Evolutionary conservation across 2,888 invertebrate genomes (phyloP), one percentile per base, ranked within the genome.

Genomic region (Agelastica alni): DNA sequence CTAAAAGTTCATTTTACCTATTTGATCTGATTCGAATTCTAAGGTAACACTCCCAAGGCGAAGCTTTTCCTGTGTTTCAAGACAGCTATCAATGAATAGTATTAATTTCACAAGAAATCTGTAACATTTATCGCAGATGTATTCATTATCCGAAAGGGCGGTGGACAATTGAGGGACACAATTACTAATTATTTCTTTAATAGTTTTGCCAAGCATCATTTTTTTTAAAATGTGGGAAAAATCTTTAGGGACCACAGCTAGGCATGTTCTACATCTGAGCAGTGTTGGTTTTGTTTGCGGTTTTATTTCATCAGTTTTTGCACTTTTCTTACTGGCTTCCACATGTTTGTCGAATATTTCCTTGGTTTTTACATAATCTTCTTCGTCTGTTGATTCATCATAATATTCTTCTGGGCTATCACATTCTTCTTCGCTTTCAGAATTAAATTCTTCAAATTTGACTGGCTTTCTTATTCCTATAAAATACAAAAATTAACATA

Each of bases 221-320:
- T 37, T 45, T 13, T 37, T 56, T 18, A 51, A 26, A 22, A 52
- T 14, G 4, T 37, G 30, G 18, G 41, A 45, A 2, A 16, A 22
- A 12, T 36, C 18, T 39, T 34, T 43, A 18, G 20, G 12, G 3
- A 31, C 26, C 14, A 41, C 18, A 18, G 13, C 10, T 10, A 59
- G 46, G 20, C 59, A 59, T 18, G 59, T 52, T 41, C 56, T 51
- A 17, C 59, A 59, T 42, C 32, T 53, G 20, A 52, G 26, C 3
- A 30, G 10, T 10, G 14, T 12, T 2, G 5, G 30, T 13, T 14
- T n/a, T 43, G 26, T 20, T 37, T 20, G 2, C n/a, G 9, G 16
- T 42, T 28, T n/a, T n/a, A n/a, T n/a, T n/a, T n/a, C n/a, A n/a
- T n/a, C n/a, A n/a, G n/a, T n/a, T n/a, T n/a, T n/a, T n/a, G n/a